Evolutionary conservation across 1,140 invertebrate genomes (phyloP), one percentile per base, ranked within the genome.

Genomic region (Papilio aristodemus): DNA sequence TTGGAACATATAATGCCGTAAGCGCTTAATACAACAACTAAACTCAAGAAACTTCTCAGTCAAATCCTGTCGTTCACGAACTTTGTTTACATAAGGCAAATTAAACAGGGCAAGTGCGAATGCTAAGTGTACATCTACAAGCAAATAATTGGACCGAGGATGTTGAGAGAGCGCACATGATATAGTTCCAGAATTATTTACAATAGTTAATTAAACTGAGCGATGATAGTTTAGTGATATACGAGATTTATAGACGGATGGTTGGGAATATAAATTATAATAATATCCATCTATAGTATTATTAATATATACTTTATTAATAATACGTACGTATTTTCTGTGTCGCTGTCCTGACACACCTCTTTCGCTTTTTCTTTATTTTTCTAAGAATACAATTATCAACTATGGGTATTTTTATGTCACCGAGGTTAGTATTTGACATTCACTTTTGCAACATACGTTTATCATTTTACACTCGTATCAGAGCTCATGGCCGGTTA

Each of bases 101-200:
- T 58, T 58, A 54, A 54, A 54, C 46, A 54, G 19, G 9, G 19
- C 46, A 25, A 54, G 46, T 54, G 3, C 19, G 9, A 17, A 54
- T 19, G 5, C 46, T 25, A 54, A 54, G n/a, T n/a, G 43, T 54
- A 54, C 46, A 19, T 54, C 22, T 54, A 54, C 46, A 54, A 22
- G 46, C 19, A 54, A 54, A 46, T 46, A 46, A 54, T 54, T 54
- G 46, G 46, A 54, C 46, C 46, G 17, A 25, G 11, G 43, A 46
- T 17, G 14, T 17, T 19, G 8, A 38, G 8, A 11, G 43, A 14
- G 4, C 10, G 4, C 10, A 50, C 19, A 22, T 50, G 9, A 54
- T 19, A 11, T 1, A 46, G 17, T 46, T 9, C 14, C 43, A 2
- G 4, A 54, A 19, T 54, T 32, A 32, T 32, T 54, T 4, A 54